A percentile compares a stretch with the other conserved stretches of the same genome.
These are phyloP conservation scores for Gryon sp. DNA, from an alignment of 1,140 invertebrate genomes.

Conservation along the genomic window DNA sequence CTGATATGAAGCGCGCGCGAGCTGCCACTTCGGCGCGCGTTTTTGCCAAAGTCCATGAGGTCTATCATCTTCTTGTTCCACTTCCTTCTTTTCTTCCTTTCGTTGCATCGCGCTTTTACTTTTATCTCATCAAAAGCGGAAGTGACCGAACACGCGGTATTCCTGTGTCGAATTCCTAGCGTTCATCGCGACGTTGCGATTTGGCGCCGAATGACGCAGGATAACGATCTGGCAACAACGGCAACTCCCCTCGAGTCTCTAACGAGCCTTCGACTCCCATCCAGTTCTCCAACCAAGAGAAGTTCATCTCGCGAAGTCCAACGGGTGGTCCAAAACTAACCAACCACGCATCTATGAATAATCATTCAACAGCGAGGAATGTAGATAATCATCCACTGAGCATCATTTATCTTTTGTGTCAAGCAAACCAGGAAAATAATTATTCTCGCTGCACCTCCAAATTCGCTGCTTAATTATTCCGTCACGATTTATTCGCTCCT, in stretches of 20 bases:
- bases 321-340: slow-evolving; percentile 65
- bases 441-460: slow-evolving; percentile 14
- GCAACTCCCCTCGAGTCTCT: slow-evolving; percentile 72
- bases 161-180: slow-evolving; percentile 44
- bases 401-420: slow-evolving; percentile 43
- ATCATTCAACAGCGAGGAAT: slow-evolving; percentile 35
- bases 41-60: slow-evolving; percentile 31
- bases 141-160: slow-evolving; percentile 35
- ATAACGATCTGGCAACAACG: slow-evolving; percentile 76
- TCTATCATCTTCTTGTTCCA: slow-evolving; percentile 43
- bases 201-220: slow-evolving; percentile 42
- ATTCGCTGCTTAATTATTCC: slow-evolving; percentile 46
- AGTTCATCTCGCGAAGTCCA: slow-evolving; percentile 66
- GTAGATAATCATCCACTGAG: slow-evolving; percentile 46
- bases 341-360: slow-evolving; percentile 46
- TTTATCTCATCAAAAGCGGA: slow-evolving; percentile 49
- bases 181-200: slow-evolving; percentile 43
- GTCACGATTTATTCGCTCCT: slow-evolving; percentile 36
- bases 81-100: slow-evolving; percentile 32
- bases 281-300: slow-evolving; percentile 61
- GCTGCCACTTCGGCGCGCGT: slow-evolving; percentile 6
- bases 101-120: slow-evolving; percentile 51
- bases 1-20: background rate
- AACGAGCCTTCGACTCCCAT: slow-evolving; percentile 74
- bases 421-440: slow-evolving; percentile 40